These are phyloP conservation scores for Phyllotis vaccarum DNA, from an alignment of 2,797 vertebrate species.

Conservation along the genomic window DNA sequence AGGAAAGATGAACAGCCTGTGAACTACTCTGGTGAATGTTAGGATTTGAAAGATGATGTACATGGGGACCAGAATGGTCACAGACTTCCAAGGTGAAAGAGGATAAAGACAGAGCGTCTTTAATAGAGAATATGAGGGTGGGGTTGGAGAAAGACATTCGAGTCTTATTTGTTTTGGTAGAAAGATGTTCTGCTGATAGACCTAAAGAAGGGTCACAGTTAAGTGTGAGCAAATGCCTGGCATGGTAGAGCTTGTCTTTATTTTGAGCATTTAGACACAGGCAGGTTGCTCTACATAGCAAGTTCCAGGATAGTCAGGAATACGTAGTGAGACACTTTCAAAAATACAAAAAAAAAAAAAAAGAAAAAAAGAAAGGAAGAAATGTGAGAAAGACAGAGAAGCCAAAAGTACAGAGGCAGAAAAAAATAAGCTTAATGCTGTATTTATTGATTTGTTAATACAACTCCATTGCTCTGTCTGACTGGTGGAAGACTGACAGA, in stretches of 20 bases:
- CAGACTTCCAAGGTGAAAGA: slow-evolving; percentile 31
- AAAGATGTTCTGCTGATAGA: slow-evolving; percentile 35
- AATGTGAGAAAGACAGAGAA: slow-evolving; percentile 11
- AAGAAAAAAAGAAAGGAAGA: neutral
- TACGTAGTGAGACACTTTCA: neutral
- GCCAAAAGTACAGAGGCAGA: slow-evolving; percentile 36
- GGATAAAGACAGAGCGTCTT: slow-evolving; percentile 47
- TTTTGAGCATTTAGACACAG: neutral
- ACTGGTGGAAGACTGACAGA: neutral
- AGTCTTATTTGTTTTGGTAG: slow-evolving; percentile 56
- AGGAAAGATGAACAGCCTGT: neutral
- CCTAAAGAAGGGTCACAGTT: slow-evolving; percentile 58
- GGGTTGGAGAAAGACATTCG: neutral
- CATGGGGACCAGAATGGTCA: slow-evolving; percentile 61
- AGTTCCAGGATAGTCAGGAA: neutral
- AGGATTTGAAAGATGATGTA: neutral
- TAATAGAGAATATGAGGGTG: neutral
- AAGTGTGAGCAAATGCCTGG: neutral
- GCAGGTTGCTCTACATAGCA: neutral
- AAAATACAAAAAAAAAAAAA: neutral
- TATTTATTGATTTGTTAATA: slow-evolving; percentile 69
- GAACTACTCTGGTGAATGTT: neutral
- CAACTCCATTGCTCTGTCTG: slow-evolving; percentile 33
- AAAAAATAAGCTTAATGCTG: slow-evolving; percentile 48
- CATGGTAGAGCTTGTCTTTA: neutral